Evolutionary conservation across 2,113 vertebrate species (phyloP), one percentile per base, ranked within the genome.

Genomic region (Anser brachyrhynchus): DNA sequence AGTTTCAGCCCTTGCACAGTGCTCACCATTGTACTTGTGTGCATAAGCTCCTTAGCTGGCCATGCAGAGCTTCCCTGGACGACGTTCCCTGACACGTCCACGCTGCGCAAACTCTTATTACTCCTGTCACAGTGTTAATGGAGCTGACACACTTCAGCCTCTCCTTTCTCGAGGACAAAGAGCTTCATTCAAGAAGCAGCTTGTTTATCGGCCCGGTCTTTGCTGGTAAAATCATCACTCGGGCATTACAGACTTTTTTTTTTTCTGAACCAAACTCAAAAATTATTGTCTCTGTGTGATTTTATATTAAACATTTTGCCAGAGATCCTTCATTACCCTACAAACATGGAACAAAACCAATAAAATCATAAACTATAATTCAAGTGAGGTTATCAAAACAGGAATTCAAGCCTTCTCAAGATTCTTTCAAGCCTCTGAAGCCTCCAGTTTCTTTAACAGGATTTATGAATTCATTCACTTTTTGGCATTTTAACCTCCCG

Each of bases 141-240:
- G 49, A 29, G 65, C 3, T 94, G 86, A 87, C 85, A 96, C 67
- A 57, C 52, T 80, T 10, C 4, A 57, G 69, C 83, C 88, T 70
- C 76, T 94, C 79, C 93, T 93, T 41, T 44, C 26, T 22, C 66
- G 29, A 55, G 66, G 77, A 90, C 90, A 93, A 57, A 58, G 55
- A 87, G 72, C 75, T 84, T 72, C 70, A 49, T 89, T 96, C 94
- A 96, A 87, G 89, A 79, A 95, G 87, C 89, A 95, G 91, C 87
- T 95, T 91, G 80, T 95, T 93, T 81, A 44, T 74, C 64, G 29
- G 59, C 55, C 54, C 67, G 46, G 46, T 43, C 55, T 59, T 10
- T 81, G 84, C 25, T 89, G 90, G 91, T 57, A 90, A 73, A 83
- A 19, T 39, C 41, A 17, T 75, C 67, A 43, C 15, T 76, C 87